Evolutionary conservation across 2,113 vertebrate species (phyloP), one percentile per base, ranked within the genome.

Genomic region (Cyanoliseus patagonus): DNA sequence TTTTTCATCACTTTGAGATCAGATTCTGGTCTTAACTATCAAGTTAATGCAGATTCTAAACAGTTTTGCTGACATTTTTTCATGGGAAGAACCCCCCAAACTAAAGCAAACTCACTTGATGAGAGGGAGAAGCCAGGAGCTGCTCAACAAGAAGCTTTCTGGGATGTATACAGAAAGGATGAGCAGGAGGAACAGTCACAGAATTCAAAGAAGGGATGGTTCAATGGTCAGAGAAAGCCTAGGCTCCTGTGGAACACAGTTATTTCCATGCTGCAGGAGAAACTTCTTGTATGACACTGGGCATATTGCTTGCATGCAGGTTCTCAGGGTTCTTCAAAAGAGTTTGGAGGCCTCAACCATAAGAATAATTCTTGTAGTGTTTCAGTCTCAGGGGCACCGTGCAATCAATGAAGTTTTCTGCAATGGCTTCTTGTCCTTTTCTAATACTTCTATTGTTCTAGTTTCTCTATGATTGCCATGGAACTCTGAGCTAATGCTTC

Each of bases 181-280:
- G 47, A 10, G 15, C 42, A 77, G 64, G 35, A 77, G 31, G 24
- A 74, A 62, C 7, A 27, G 49, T n/a, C 3, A 1, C 37, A 75
- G 13, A 35, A 25, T 89, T 52, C n/a, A 35, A 53, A 80, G 47
- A 33, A 23, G 33, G 44, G 22, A 7, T 25, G n/a, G 44, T 15
- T 88, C 17, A 51, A 35, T 39, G 30, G 39, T 51, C 33, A 77
- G 81, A 53, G 30, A 19, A 83, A 62, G 23, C 53, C 23, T 10
- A 13, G 9, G 14, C 19, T 83, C 10, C 42, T 19, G 5, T 13
- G 42, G 37, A 44, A 39, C 0, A 0, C 24, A 25, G 6, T 66
- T 64, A 28, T 42, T 79, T 55, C 51, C 67, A 5, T 52, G 51
- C 59, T 53, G 39, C 69, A 64, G 28, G 59, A 31, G 80, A 42